Evolutionary conservation across 1,140 invertebrate species (phyloP), one percentile per base, ranked within the genome.

Genomic region (Globodera rostochiensis): DNA sequence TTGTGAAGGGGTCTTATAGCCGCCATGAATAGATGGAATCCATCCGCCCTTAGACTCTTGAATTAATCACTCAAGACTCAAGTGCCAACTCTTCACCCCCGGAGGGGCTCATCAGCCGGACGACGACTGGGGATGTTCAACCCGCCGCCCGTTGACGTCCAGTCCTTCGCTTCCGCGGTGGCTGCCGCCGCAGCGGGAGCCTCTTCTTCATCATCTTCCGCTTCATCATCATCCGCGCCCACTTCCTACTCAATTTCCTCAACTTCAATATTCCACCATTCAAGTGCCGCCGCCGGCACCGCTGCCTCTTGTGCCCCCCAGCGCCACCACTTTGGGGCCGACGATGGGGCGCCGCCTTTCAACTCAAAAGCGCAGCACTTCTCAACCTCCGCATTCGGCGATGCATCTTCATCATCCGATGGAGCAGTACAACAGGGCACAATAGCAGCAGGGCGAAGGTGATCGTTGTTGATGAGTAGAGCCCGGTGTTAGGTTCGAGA

Each of bases 41-140:
- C 57, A 64, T 64, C 57, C 69, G 25, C 69, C 69, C 69, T 36
- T 71, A 19, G 36, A 47, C 69, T 71, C 69, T 71, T 47, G 69
- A 71, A 71, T 71, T 71, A 71, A 71, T 71, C 69, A 71, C 69
- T 71, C 69, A 64, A 64, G 69, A 71, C 69, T 71, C 69, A 21
- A 71, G 69, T 71, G 69, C 69, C 69, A 19, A 25, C 69, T 71
- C 69, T 71, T 71, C 69, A 71, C 46, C 46, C 36, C 36, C 57
- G 57, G 6, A 19, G 57, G 57, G 69, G 69, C 69, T 71, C 69
- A 71, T 64, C 11, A 64, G 6, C 13, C 19, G 13, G 15, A 64
- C 57, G 57, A 64, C 57, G 15, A 64, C 57, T 11, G 19, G 5
- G 2, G 57, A 71, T 71, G 69, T 71, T 71, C 69, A 71, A 71